A percentile compares a stretch with the other conserved stretches of the same genome.
Evolutionary conservation across 2,113 vertebrate species (phyloP).

Genomic region (Pedionomus torquatus): DNA sequence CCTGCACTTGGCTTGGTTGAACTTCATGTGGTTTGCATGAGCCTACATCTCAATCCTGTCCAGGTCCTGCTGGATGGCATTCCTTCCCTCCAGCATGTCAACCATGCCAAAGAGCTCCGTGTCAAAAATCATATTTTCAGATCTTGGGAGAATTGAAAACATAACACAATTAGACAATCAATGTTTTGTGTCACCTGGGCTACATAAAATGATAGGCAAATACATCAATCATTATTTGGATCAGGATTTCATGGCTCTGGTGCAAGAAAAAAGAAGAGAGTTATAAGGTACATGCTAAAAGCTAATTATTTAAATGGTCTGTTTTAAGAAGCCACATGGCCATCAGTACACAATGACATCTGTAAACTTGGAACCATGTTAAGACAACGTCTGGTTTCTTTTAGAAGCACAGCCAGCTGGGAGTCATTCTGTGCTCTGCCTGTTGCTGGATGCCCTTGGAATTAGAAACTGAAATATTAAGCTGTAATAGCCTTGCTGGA

Average conservation of each 20-base stretch:
- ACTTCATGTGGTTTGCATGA: too few species aligned
- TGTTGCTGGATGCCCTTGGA: constrained; percentile 16
- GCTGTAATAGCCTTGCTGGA: background rate
- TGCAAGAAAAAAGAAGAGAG: background rate
- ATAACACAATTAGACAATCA: background rate
- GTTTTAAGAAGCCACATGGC: background rate
- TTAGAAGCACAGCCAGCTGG: background rate
- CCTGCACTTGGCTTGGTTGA: too few species aligned
- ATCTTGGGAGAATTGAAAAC: background rate
- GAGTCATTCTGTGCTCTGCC: background rate
- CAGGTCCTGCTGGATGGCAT: too few species aligned
- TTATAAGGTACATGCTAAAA: background rate
- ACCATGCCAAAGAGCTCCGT: too few species aligned
- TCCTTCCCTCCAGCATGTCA: too few species aligned
- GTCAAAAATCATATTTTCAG: too few species aligned
- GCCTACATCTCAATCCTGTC: too few species aligned
- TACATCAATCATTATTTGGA: background rate
- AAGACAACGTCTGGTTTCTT: background rate
- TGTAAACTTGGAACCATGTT: background rate
- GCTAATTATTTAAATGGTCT: background rate
- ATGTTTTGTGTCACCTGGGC: background rate
- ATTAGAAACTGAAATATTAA: constrained; percentile 17
- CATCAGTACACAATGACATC: background rate
- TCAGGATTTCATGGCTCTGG: background rate
- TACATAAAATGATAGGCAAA: background rate